Evolutionary conservation across 1,140 invertebrate genomes (phyloP).

Genomic region (Drosophila sturtevanti): DNA sequence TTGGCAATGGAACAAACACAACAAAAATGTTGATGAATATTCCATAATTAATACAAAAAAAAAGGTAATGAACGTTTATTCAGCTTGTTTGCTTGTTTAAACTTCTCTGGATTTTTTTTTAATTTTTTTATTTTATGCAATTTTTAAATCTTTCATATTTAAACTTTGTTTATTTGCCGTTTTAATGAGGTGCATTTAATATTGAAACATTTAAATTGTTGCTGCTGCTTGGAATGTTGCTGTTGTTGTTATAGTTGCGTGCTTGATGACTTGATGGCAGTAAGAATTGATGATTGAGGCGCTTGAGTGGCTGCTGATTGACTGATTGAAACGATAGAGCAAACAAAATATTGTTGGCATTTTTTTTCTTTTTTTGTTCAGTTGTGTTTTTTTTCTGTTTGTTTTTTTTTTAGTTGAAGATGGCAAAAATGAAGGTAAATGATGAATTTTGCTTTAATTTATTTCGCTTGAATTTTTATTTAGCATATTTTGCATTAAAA

Average conservation of each 20-base stretch:
- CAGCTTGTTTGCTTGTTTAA: slow-evolving; percentile 15
- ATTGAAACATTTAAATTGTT: slow-evolving; percentile 29
- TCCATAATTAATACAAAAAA: slow-evolving; percentile 70
- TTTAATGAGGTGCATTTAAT: slow-evolving; percentile 61
- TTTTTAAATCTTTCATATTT: slow-evolving; percentile 35
- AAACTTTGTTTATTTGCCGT: slow-evolving; percentile 40
- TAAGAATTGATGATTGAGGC: slow-evolving; percentile 70
- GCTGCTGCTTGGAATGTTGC: slow-evolving; percentile 29
- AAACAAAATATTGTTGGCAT: slow-evolving; percentile 58
- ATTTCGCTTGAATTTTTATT: slow-evolving; percentile 44
- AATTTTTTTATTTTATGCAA: slow-evolving; percentile 24
- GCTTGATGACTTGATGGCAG: slow-evolving; percentile 62
- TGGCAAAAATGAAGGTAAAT: slow-evolving; percentile 46
- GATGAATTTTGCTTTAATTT: slow-evolving; percentile 38
- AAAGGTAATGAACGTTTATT: slow-evolving; percentile 46
- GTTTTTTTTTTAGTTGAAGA: slow-evolving; percentile 37
- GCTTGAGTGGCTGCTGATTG: slow-evolving; percentile 71
- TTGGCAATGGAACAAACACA: slow-evolving; percentile 73
- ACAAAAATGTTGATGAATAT: slow-evolving; percentile 77
- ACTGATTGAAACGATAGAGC: slow-evolving; percentile 43
- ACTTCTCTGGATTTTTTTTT: slow-evolving; percentile 13
- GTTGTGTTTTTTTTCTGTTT: slow-evolving; percentile 8
- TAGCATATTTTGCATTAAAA: slow-evolving; percentile 43
- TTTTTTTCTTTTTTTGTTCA: slow-evolving; percentile 35
- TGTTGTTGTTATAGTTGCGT: not conserved